phyloP scores from a whole-genome alignment of 2,113 vertebrate species.

The Aix galericulata region DNA sequence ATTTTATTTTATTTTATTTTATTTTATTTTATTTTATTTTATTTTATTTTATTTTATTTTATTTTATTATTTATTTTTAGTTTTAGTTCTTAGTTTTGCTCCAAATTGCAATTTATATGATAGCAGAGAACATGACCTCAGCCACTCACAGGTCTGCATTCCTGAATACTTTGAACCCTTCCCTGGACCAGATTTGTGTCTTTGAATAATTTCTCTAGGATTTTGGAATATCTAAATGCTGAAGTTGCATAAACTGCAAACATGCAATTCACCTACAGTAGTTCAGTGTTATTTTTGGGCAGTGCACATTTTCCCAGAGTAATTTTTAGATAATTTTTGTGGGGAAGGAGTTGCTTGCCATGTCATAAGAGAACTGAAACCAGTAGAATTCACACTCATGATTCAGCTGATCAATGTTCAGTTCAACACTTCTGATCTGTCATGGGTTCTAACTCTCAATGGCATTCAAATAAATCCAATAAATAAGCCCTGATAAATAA shows the following conservation, averaged over 20 bases:
- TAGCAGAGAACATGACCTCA: background rate
- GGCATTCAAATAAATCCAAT: background rate
- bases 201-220: background rate
- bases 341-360: background rate
- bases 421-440: background rate
- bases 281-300: background rate
- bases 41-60: rapidly evolving
- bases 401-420: background rate
- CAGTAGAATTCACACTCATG: rapidly evolving
- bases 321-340: background rate
- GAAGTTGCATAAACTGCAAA: background rate
- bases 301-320: background rate
- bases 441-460: background rate
- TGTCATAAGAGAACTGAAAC: background rate
- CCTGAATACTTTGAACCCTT: background rate
- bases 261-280: background rate
- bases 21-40: too few species aligned
- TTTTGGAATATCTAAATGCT: background rate
- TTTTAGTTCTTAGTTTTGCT: background rate
- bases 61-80: rapidly evolving
- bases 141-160: background rate
- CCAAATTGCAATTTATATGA: background rate
- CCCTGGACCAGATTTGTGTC: background rate
- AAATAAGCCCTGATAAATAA: background rate
- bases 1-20: background rate